Conservation (phyloP, 2,113 vertebrate genomes). For the Polyodon spathula region DNA sequence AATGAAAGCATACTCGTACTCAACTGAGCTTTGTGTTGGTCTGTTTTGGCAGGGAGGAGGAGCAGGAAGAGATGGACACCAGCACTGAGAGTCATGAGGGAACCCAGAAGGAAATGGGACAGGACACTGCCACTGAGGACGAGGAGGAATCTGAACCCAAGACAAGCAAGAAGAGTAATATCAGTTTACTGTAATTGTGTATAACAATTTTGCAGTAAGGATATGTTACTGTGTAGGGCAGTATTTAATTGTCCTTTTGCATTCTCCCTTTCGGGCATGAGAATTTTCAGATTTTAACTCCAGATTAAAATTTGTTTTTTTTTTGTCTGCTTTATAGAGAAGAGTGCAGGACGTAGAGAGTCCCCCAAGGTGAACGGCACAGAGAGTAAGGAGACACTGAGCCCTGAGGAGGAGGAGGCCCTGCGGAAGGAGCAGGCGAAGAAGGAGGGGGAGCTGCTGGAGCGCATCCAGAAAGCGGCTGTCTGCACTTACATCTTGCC, state of each 20-base stretch:
- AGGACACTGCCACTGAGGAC: constrained; percentile 60
- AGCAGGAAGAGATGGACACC: constrained; percentile 69
- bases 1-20: no score
- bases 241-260: no score
- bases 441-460: constrained; percentile 69
- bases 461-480: constrained; percentile 80
- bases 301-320: no score
- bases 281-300: no score
- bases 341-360: background rate
- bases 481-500: constrained; percentile 84
- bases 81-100: constrained; percentile 64
- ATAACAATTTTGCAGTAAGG: background rate
- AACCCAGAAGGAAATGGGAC: constrained; percentile 53
- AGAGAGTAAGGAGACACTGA: constrained; percentile 45
- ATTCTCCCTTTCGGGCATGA: no score
- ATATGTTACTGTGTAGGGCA: background rate
- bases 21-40: background rate
- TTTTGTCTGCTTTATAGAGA: constrained; percentile 30
- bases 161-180: constrained; percentile 41
- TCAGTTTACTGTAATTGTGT: background rate
- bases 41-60: constrained; percentile 50
- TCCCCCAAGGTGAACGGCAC: constrained; percentile 48
- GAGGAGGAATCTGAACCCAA: constrained; percentile 59
- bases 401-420: constrained; percentile 50
- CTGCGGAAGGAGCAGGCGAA: constrained; percentile 55